phyloP scores from a whole-genome alignment of 2,113 vertebrate genomes.

The Laticauda colubrina region DNA sequence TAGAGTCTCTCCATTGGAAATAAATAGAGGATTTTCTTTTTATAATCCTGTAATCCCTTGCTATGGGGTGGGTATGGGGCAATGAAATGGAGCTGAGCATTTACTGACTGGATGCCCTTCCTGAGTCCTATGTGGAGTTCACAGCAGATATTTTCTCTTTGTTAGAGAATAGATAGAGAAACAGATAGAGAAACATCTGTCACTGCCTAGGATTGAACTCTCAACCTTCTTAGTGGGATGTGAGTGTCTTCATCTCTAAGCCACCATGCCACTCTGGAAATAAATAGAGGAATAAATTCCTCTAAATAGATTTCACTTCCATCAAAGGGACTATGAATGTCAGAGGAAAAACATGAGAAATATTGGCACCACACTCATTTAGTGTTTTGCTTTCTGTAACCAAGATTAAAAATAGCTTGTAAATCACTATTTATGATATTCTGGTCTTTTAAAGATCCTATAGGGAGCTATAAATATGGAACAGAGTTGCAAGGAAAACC shows the following conservation, averaged over 20 bases:
- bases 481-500: not conserved
- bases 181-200: not conserved
- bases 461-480: not conserved
- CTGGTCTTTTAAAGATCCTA: not conserved
- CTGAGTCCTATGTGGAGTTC: not conserved
- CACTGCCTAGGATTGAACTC: not conserved
- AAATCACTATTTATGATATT: not conserved
- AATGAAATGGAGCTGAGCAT: not conserved
- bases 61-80: not conserved
- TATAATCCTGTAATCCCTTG: not conserved
- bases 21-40: not conserved
- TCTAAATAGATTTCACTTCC: not conserved
- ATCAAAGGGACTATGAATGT: not conserved
- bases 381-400: not conserved
- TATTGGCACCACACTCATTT: not conserved
- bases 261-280: not conserved
- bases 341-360: not conserved
- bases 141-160: not conserved
- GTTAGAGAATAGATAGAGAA: not conserved
- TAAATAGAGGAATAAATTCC: not conserved
- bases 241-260: not conserved
- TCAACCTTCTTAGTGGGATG: not conserved
- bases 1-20: not conserved
- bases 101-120: not conserved
- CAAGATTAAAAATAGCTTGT: not conserved